Percentiles rank a stretch among this genome's conserved stretches.
Evolutionary conservation across 2,888 invertebrate species (phyloP).

Genomic region (Drepana falcataria): DNA sequence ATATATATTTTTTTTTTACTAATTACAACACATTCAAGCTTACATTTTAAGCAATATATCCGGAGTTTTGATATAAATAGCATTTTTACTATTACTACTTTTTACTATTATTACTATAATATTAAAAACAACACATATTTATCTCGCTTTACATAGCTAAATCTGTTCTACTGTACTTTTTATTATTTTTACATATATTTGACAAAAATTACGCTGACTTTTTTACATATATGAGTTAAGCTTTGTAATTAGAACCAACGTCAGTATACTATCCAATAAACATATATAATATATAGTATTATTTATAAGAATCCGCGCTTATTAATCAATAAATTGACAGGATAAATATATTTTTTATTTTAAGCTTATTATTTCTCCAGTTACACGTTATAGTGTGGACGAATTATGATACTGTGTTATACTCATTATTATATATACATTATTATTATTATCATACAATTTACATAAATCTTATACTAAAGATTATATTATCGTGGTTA

Average conservation of each 20-base stretch:
- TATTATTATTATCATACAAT: too few relatives aligned
- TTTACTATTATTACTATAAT: too few relatives aligned
- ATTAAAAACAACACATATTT: too few relatives aligned
- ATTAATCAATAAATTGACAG: conserved; percentile 6
- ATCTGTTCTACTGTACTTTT: too few relatives aligned
- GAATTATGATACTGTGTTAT: conserved; percentile 51
- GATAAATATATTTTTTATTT: conserved; percentile 7
- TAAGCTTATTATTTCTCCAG: conserved; percentile 21
- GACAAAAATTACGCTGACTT: too few relatives aligned
- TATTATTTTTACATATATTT: too few relatives aligned
- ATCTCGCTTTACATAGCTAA: not conserved
- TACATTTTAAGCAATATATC: conserved; percentile 10
- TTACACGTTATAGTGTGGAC: conserved; percentile 60
- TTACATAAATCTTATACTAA: too few relatives aligned
- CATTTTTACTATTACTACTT: conserved; percentile 16
- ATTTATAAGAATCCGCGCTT: conserved; percentile 1
- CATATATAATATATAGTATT: not conserved
- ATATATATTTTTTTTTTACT: not conserved
- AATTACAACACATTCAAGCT: not conserved
- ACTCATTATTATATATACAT: too few relatives aligned
- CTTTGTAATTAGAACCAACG: too few relatives aligned
- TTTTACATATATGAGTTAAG: too few relatives aligned
- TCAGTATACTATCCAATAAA: not conserved
- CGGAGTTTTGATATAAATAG: conserved; percentile 60
- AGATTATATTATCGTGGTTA: too few relatives aligned